Percentiles rank a stretch among this genome's conserved stretches.
Evolutionary conservation across 2,888 invertebrate genomes (phyloP).

Genomic region (Ochropacha duplaris): DNA sequence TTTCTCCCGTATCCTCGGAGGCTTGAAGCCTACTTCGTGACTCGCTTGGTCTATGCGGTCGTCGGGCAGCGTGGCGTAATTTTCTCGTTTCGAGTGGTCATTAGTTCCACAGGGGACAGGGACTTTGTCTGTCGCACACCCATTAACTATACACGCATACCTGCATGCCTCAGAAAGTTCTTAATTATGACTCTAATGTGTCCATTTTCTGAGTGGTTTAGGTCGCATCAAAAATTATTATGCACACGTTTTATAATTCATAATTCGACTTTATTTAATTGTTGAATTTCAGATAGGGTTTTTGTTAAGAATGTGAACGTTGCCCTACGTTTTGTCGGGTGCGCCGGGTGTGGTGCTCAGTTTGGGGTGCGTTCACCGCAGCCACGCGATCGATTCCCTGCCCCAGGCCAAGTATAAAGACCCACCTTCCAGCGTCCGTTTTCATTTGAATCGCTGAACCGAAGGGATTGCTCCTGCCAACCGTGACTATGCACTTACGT

Average conservation of each 20-base stretch:
- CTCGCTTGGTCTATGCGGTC: conserved; percentile 64
- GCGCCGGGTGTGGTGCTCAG: conserved; percentile 58
- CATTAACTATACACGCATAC: conserved; percentile 69
- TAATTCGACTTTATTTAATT: conserved; percentile 37
- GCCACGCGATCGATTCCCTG: conserved; percentile 73
- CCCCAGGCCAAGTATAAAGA: conserved; percentile 62
- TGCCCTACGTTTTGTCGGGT: conserved; percentile 39
- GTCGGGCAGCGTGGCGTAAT: conserved; percentile 60
- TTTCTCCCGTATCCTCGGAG: conserved; percentile 27
- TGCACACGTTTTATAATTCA: conserved; percentile 10
- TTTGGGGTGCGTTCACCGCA: conserved; percentile 76
- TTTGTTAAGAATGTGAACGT: conserved; percentile 47
- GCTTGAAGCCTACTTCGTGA: conserved; percentile 64
- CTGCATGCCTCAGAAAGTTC: conserved; percentile 42
- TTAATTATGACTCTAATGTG: conserved; percentile 32
- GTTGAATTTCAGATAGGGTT: conserved; percentile 53
- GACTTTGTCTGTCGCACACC: conserved; percentile 66
- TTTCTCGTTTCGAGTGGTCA: conserved; percentile 77
- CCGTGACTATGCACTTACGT: conserved; percentile 38
- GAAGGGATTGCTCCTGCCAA: conserved; percentile 38
- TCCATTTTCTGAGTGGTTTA: conserved; percentile 13
- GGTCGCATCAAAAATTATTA: conserved; percentile 17
- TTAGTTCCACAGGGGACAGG: conserved; percentile 71
- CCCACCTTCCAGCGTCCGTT: conserved; percentile 54
- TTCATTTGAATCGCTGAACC: conserved; percentile 48